A percentile compares a stretch with the other conserved stretches of the same genome.
Evolutionary conservation across 2,113 vertebrate species (phyloP).

Genomic region (Poeciliopsis retropinna): DNA sequence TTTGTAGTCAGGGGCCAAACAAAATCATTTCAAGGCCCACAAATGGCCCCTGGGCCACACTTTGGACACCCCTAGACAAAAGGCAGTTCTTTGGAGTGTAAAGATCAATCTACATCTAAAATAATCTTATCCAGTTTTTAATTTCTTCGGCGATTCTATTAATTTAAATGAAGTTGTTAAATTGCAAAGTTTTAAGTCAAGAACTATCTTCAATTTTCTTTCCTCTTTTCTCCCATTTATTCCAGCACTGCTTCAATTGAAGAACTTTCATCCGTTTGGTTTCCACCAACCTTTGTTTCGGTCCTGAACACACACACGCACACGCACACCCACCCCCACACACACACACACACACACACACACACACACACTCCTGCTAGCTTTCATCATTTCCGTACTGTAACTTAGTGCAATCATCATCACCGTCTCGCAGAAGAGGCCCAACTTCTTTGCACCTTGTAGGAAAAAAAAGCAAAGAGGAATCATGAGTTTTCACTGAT

Average conservation of each 20-base stretch:
- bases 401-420: constrained; percentile 82
- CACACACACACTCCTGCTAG: constrained; percentile 64
- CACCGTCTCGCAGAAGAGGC: constrained; percentile 79
- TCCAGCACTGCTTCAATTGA: constrained; percentile 66
- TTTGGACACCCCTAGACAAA: too few species aligned
- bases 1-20: too few species aligned
- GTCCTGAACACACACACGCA: constrained; percentile 61
- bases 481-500: constrained; percentile 76
- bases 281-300: constrained; percentile 24
- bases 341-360: constrained; percentile 70
- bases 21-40: too few species aligned
- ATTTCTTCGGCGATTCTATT: background rate
- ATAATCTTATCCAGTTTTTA: background rate
- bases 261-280: constrained; percentile 14
- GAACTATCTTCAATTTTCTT: background rate
- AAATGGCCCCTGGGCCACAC: too few species aligned
- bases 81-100: background rate
- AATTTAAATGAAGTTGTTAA: background rate
- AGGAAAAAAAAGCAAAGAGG: constrained; percentile 77
- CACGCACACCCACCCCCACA: constrained; percentile 70
- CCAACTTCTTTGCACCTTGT: constrained; percentile 90
- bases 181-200: background rate
- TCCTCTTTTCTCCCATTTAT: background rate
- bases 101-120: background rate
- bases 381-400: constrained; percentile 73